phyloP scores from a whole-genome alignment of 2,797 vertebrate species.

The Antrozous pallidus region DNA sequence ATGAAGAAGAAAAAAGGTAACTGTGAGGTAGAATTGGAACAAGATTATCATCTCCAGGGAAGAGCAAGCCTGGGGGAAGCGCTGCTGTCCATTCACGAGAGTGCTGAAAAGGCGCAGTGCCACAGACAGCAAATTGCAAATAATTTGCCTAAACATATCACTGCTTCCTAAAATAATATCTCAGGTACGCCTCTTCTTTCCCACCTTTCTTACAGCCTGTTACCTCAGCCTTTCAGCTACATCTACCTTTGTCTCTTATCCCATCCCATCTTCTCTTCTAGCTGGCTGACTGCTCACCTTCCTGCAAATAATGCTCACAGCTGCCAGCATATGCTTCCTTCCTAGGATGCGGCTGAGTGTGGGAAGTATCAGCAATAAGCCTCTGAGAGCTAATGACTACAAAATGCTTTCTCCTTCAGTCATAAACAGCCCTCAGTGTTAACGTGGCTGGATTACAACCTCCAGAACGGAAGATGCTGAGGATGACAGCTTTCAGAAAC shows the following conservation, averaged over 20 bases:
- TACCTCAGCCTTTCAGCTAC: not conserved
- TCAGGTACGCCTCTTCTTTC: not conserved
- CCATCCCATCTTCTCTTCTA: not conserved
- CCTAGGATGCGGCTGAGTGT: not conserved
- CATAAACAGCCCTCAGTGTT: not conserved
- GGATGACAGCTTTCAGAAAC: not conserved
- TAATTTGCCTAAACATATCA: not conserved
- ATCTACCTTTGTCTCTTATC: not conserved
- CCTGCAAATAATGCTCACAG: not conserved
- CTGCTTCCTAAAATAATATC: not conserved
- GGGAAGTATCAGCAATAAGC: not conserved
- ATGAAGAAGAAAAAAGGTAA: not conserved
- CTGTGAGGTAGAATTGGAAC: not conserved
- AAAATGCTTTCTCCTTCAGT: not conserved
- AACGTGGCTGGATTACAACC: not conserved
- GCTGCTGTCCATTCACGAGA: not conserved
- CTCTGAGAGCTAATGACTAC: not conserved
- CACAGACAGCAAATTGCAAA: not conserved
- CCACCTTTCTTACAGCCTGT: slow-evolving; percentile 1
- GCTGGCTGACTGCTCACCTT: not conserved
- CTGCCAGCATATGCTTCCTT: not conserved
- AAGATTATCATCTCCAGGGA: not conserved
- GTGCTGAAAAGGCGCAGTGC: not conserved
- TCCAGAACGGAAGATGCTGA: not conserved
- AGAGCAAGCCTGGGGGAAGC: not conserved